A percentile compares a stretch with the other conserved stretches of the same genome.
Evolutionary conservation across 1,140 invertebrate species (phyloP).

Genomic region (Megalopta genalis): DNA sequence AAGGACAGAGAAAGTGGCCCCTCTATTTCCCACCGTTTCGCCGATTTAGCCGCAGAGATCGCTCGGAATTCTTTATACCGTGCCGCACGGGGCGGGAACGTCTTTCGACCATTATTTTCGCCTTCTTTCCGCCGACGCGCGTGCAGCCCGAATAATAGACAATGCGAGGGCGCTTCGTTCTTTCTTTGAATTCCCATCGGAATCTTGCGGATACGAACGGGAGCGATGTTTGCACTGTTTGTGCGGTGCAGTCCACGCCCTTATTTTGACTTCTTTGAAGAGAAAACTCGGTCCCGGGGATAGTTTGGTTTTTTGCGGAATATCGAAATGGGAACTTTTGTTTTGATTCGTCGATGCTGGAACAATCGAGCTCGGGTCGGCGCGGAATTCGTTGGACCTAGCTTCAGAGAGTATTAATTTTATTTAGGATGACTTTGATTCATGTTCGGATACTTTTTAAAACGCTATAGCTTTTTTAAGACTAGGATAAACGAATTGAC

Average conservation of each 20-base stretch:
- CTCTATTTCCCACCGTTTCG: constrained; percentile 19
- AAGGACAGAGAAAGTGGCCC: constrained; percentile 7
- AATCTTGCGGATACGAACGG: neutral
- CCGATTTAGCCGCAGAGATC: constrained; percentile 19
- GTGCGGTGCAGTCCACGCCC: neutral
- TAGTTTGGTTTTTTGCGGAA: no score
- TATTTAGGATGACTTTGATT: no score
- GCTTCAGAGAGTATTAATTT: no score
- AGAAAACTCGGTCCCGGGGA: no score
- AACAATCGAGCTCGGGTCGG: no score
- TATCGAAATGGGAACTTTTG: no score
- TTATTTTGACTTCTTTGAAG: no score
- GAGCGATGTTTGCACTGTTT: neutral
- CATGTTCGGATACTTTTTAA: no score
- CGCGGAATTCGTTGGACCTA: no score
- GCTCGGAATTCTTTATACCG: constrained; percentile 44
- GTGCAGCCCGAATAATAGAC: neutral
- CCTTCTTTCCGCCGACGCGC: constrained; percentile 12
- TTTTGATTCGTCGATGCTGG: no score
- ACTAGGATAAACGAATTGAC: no score
- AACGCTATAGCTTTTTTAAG: no score
- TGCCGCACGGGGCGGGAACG: neutral
- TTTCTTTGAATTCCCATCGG: neutral
- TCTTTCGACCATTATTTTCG: constrained; percentile 19
- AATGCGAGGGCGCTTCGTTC: neutral